These are phyloP conservation scores for Iphiclides podalirius DNA, from an alignment of 2,888 invertebrate genomes.

Conservation along the genomic window DNA sequence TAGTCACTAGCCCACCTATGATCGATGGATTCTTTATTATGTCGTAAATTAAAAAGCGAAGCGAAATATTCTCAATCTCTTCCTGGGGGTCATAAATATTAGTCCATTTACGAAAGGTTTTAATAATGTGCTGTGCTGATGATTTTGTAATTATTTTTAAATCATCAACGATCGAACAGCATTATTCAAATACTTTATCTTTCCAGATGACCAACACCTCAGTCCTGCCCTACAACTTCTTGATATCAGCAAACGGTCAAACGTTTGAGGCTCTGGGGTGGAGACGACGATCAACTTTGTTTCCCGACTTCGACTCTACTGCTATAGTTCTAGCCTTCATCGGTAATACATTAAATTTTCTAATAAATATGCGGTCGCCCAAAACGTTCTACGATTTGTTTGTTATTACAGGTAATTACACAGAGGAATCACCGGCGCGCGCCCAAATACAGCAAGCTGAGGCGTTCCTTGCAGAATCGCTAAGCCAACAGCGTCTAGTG, in stretches of 20 bases:
- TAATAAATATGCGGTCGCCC: too few relatives aligned
- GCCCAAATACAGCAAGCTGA: slow-evolving; percentile 44
- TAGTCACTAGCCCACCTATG: too few relatives aligned
- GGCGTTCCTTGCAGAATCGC: slow-evolving; percentile 42
- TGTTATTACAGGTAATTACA: slow-evolving; percentile 49
- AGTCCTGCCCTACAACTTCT: slow-evolving; percentile 64
- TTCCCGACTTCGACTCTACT: slow-evolving; percentile 33
- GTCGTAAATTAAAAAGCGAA: too few relatives aligned
- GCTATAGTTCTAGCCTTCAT: slow-evolving; percentile 64
- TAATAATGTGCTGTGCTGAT: too few relatives aligned
- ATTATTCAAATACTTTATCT: too few relatives aligned
- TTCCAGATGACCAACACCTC: neutral
- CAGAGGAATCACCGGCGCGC: slow-evolving; percentile 34
- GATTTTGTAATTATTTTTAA: too few relatives aligned
- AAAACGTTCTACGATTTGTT: too few relatives aligned
- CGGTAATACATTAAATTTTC: slow-evolving; percentile 39
- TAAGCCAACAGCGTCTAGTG: slow-evolving; percentile 42
- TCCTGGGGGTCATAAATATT: too few relatives aligned
- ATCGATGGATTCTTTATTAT: too few relatives aligned
- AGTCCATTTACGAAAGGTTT: too few relatives aligned
- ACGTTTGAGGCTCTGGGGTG: slow-evolving; percentile 72
- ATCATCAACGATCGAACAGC: too few relatives aligned
- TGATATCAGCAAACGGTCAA: slow-evolving; percentile 68
- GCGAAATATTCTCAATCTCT: too few relatives aligned
- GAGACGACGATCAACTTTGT: slow-evolving; percentile 49